These are phyloP conservation scores for Lucifuga dentata DNA, from an alignment of 2,113 vertebrate species.

Conservation along the genomic window DNA sequence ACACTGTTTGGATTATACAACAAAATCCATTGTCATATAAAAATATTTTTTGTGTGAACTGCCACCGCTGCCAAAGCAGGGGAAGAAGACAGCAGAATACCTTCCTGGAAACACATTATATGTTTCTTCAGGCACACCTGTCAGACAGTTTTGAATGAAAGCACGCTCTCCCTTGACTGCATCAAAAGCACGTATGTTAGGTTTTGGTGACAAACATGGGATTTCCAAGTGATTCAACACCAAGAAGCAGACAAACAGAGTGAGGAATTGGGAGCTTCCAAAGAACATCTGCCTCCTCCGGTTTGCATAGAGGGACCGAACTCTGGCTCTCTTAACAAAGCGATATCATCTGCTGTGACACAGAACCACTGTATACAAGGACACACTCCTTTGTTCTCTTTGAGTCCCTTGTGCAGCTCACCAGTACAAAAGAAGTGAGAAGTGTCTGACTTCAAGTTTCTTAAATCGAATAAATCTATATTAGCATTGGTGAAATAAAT, in stretches of 20 bases:
- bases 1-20: conserved; percentile 4
- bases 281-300: conserved; percentile 62
- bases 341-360: conserved; percentile 35
- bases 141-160: conserved; percentile 71
- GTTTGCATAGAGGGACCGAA: conserved; percentile 50
- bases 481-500: conserved; percentile 51
- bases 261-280: conserved; percentile 27
- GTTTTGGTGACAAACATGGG: conserved; percentile 58
- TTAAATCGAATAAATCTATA: conserved; percentile 59
- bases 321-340: conserved; percentile 44
- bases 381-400: conserved; percentile 43
- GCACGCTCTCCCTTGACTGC: conserved; percentile 50
- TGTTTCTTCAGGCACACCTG: conserved; percentile 71
- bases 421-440: conserved; percentile 16
- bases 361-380: conserved; percentile 24
- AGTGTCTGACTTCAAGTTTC: conserved; percentile 7
- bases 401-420: conserved; percentile 31
- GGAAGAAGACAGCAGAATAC: conserved; percentile 65
- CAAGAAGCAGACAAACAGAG: conserved; percentile 52
- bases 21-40: not conserved
- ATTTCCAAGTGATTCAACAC: conserved; percentile 54
- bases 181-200: conserved; percentile 56
- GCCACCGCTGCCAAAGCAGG: conserved; percentile 52
- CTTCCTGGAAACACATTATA: conserved; percentile 61
- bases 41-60: conserved; percentile 1